Evolutionary conservation across 2,888 invertebrate species (phyloP).

Genomic region (Sarcophaga subvicina): DNA sequence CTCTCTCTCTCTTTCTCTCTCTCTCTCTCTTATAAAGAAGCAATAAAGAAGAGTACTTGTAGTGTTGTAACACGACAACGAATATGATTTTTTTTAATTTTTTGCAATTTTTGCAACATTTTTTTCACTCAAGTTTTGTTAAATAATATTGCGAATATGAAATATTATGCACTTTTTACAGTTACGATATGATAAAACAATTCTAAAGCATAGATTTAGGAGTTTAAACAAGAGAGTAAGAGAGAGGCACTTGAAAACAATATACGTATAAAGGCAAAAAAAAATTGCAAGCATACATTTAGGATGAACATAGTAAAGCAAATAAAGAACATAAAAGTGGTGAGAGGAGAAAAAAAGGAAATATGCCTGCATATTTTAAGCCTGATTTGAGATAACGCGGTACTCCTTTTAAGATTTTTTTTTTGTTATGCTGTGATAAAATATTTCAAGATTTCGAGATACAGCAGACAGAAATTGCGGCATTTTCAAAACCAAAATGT

Average conservation of each 20-base stretch:
- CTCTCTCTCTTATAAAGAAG: too few relatives aligned
- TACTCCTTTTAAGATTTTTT: conserved; percentile 17
- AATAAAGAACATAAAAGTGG: neutral
- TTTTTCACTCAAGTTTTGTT: conserved; percentile 38
- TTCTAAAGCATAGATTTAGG: neutral
- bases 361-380: conserved; percentile 47
- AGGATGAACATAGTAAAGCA: neutral
- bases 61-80: too few relatives aligned
- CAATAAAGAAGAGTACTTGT: too few relatives aligned
- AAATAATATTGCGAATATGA: conserved; percentile 52
- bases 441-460: conserved; percentile 65
- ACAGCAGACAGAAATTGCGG: conserved; percentile 48
- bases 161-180: neutral
- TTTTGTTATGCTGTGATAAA: conserved; percentile 40
- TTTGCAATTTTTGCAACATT: conserved; percentile 2
- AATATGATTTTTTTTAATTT: too few relatives aligned
- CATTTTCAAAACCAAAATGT: conserved; percentile 26
- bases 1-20: too few relatives aligned
- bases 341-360: neutral
- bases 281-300: neutral
- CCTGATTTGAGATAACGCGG: conserved; percentile 59
- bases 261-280: neutral
- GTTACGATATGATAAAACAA: neutral
- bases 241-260: conserved; percentile 45
- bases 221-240: conserved; percentile 10